Percentiles rank a stretch among this genome's conserved stretches.
Conservation (phyloP, 1,140 invertebrate genomes). For the Pseudoatta argentina region DNA sequence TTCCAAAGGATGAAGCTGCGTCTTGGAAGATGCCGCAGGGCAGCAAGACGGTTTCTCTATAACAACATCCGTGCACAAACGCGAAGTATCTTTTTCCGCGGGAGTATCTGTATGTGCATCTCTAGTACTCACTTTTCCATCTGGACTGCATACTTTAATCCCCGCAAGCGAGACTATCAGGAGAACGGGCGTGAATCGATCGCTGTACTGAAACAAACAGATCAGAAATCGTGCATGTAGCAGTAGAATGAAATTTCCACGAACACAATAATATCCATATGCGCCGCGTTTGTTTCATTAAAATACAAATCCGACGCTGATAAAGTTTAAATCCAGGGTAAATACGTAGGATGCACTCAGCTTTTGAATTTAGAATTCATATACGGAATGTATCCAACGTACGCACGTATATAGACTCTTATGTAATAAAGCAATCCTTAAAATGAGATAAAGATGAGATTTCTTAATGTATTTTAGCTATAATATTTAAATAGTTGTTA, state of each 20-base stretch:
- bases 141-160: conserved; percentile 93
- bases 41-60: conserved; percentile 25
- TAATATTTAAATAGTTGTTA: neutral
- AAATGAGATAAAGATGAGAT: neutral
- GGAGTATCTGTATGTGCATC: neutral
- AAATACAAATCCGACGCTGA: neutral
- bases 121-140: conserved; percentile 90
- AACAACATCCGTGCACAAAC: conserved; percentile 33
- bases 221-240: conserved; percentile 64
- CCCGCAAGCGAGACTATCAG: conserved; percentile 92
- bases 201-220: conserved; percentile 88
- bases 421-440: neutral
- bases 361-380: neutral
- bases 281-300: neutral
- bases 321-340: neutral
- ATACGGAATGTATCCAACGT: neutral
- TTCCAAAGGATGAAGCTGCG: conserved; percentile 10
- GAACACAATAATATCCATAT: neutral
- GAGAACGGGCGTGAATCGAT: conserved; percentile 90
- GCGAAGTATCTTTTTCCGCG: conserved; percentile 12
- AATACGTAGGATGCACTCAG: neutral
- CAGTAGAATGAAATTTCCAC: neutral
- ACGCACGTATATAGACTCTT: neutral
- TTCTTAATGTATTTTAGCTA: neutral
- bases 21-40: conserved; percentile 36